Conservation (phyloP, 2,113 vertebrate species). For the Festucalex cinctus region DNA sequence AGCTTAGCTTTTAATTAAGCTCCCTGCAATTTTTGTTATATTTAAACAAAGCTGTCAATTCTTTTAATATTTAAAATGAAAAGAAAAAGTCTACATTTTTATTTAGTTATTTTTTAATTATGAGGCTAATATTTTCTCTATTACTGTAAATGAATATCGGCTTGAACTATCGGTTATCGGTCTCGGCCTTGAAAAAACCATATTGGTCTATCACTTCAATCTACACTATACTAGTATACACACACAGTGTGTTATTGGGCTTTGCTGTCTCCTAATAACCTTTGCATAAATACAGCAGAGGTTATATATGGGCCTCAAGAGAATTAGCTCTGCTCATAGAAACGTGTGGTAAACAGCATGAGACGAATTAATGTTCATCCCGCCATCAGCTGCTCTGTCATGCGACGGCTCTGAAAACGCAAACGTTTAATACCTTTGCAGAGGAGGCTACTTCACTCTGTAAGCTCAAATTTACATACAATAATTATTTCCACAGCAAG, state of each 20-base stretch:
- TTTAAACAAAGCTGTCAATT: too few species aligned
- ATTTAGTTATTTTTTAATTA: too few species aligned
- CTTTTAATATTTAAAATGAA: too few species aligned
- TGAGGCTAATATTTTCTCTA: too few species aligned
- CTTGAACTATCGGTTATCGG: too few species aligned
- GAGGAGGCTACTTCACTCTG: conserved; percentile 19
- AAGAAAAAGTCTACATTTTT: too few species aligned
- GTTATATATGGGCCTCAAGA: conserved; percentile 53
- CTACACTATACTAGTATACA: too few species aligned
- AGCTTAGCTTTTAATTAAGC: too few species aligned
- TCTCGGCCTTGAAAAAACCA: too few species aligned
- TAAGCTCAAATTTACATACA: conserved; percentile 40
- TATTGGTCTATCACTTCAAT: too few species aligned
- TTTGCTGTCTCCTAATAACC: conserved; percentile 56
- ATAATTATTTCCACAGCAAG: conserved; percentile 52
- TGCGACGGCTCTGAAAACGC: conserved; percentile 28
- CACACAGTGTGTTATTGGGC: neutral
- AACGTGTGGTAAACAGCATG: conserved; percentile 59
- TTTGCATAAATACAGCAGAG: conserved; percentile 62
- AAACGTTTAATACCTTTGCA: conserved; percentile 30
- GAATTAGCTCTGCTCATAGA: conserved; percentile 67
- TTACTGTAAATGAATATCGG: too few species aligned
- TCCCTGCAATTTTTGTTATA: too few species aligned
- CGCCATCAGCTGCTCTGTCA: conserved; percentile 42
- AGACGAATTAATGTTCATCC: conserved; percentile 35